Evolutionary conservation across 2,888 invertebrate genomes (phyloP).

Genomic region (Ectemnius continuus): DNA sequence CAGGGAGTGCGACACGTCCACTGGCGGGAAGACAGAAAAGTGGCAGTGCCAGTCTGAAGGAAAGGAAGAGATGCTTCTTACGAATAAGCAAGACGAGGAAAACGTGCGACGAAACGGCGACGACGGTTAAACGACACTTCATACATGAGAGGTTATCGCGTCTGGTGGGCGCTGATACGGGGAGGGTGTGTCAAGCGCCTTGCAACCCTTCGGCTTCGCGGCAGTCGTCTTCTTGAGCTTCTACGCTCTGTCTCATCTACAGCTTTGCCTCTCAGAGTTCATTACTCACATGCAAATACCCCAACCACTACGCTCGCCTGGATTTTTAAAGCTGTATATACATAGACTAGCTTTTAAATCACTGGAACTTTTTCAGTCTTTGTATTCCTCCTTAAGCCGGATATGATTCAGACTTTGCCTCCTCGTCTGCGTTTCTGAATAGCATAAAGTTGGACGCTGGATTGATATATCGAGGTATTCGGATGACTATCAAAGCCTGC

Average conservation of each 20-base stretch:
- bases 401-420: no score
- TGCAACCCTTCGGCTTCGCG: constrained; percentile 23
- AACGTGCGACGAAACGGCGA: constrained; percentile 21
- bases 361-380: no score
- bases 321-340: no score
- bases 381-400: no score
- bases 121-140: constrained; percentile 65
- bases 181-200: constrained; percentile 33
- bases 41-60: constrained; percentile 16
- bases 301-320: background rate
- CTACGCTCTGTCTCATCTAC: constrained; percentile 52
- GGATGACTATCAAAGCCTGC: no score
- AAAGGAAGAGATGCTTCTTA: constrained; percentile 25
- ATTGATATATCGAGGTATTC: no score
- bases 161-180: constrained; percentile 66
- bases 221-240: constrained; percentile 21
- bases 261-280: constrained; percentile 53
- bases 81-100: background rate
- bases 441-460: no score
- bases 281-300: constrained; percentile 65
- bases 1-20: constrained; percentile 20
- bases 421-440: no score
- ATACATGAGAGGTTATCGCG: constrained; percentile 69
- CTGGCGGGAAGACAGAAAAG: constrained; percentile 10
- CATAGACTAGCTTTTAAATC: no score